Conservation (phyloP, 1,140 invertebrate species). For the Lithobius niger region DNA sequence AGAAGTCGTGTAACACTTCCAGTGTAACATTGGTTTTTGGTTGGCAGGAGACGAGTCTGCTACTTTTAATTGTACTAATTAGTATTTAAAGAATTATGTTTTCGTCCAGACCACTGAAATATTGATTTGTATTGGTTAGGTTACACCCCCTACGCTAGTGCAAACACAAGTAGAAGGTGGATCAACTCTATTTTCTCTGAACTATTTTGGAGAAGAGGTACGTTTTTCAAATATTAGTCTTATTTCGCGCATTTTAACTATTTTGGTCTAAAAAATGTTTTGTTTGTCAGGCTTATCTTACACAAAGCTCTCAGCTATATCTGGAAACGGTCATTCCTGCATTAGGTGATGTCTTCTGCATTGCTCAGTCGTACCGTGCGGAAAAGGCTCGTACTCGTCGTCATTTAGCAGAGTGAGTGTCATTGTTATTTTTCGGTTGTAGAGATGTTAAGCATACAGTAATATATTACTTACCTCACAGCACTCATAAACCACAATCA, state of each 20-base stretch:
- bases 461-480: too few relatives aligned
- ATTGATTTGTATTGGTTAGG: conserved; percentile 26
- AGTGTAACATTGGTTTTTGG: too few relatives aligned
- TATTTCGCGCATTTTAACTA: neutral
- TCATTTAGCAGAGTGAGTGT: conserved; percentile 80
- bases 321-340: conserved; percentile 90
- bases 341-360: conserved; percentile 92
- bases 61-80: too few relatives aligned
- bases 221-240: neutral
- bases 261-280: conserved; percentile 9
- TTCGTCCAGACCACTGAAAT: too few relatives aligned
- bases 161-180: conserved; percentile 88
- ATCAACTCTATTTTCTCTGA: conserved; percentile 88
- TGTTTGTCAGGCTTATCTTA: conserved; percentile 66
- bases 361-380: conserved; percentile 93
- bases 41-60: too few relatives aligned
- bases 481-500: too few relatives aligned
- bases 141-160: conserved; percentile 93
- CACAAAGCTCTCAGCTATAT: conserved; percentile 98
- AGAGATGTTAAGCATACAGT: too few relatives aligned
- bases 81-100: too few relatives aligned
- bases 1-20: too few relatives aligned
- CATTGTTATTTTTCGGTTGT: too few relatives aligned
- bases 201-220: conserved; percentile 75
- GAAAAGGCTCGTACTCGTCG: conserved; percentile 92